Percentiles rank a stretch among this genome's conserved stretches.
Evolutionary conservation across 2,113 vertebrate species (phyloP).

Genomic region (Catharus bicknelli): DNA sequence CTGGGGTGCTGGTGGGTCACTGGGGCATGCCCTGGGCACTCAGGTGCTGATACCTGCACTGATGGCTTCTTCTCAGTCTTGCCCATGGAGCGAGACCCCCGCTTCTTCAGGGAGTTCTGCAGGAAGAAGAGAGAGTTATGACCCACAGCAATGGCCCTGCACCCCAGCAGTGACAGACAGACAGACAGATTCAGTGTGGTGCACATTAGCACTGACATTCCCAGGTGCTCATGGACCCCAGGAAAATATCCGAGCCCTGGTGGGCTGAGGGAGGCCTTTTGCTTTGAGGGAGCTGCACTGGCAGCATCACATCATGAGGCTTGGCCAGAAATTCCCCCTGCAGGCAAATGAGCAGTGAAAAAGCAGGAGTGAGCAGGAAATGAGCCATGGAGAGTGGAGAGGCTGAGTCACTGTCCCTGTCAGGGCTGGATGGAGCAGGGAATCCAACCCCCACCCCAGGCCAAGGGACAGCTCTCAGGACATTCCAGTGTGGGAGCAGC

Average conservation of each 20-base stretch:
- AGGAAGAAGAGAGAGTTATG: neutral
- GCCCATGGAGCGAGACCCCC: conserved; percentile 84
- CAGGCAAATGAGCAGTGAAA: neutral
- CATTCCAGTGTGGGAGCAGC: neutral
- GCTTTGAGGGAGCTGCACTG: neutral
- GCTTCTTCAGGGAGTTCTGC: conserved; percentile 94
- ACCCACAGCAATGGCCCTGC: rapidly evolving
- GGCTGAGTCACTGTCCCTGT: conserved; percentile 17
- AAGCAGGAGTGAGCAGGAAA: conserved; percentile 38
- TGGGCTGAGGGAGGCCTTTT: neutral
- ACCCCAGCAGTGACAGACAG: neutral
- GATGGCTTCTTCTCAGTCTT: conserved; percentile 91
- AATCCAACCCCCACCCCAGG: neutral
- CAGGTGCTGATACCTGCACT: conserved; percentile 77
- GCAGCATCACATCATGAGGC: neutral
- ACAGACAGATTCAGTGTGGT: neutral
- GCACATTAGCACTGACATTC: rapidly evolving
- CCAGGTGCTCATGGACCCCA: neutral
- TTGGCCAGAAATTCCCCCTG: conserved; percentile 14
- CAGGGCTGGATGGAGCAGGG: neutral
- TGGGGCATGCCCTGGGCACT: rapidly evolving
- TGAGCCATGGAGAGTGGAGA: neutral
- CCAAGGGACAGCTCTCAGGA: neutral
- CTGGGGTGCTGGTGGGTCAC: neutral
- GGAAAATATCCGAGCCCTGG: rapidly evolving